Evolutionary conservation across 2,888 invertebrate species (phyloP).

Genomic region (Sesia apiformis): DNA sequence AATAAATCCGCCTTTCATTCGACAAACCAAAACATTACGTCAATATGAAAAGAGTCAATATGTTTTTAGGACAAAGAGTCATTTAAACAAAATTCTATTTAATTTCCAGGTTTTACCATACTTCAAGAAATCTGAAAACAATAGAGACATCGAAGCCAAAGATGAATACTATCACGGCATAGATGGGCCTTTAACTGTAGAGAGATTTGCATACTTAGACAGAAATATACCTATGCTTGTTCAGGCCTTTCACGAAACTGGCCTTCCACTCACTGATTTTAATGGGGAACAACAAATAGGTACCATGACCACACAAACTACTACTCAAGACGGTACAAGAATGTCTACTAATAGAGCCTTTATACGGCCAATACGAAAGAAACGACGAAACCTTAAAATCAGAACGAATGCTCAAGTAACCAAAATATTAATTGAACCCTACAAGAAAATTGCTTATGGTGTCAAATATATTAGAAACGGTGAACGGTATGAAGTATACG

Average conservation of each 20-base stretch:
- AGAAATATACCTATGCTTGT: constrained; percentile 66
- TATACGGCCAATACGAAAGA: constrained; percentile 74
- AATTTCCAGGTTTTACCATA: constrained; percentile 75
- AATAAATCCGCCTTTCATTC: too few relatives aligned
- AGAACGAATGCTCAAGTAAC: constrained; percentile 67
- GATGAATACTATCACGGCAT: constrained; percentile 70
- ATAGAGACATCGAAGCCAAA: constrained; percentile 59
- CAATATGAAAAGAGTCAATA: too few relatives aligned
- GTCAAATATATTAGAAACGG: constrained; percentile 35
- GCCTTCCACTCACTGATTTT: constrained; percentile 71
- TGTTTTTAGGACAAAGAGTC: neutral
- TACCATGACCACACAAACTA: constrained; percentile 76
- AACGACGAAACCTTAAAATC: constrained; percentile 60
- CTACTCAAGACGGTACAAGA: constrained; percentile 71
- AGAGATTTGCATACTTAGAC: constrained; percentile 75
- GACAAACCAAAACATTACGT: too few relatives aligned
- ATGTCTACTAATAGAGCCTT: constrained; percentile 78
- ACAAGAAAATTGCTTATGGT: constrained; percentile 32
- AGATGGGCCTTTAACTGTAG: constrained; percentile 75
- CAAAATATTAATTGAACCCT: constrained; percentile 67
- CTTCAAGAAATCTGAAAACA: constrained; percentile 78
- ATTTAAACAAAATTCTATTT: neutral
- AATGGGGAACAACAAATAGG: constrained; percentile 74
- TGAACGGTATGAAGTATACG: constrained; percentile 25
- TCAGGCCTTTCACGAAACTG: constrained; percentile 75